Evolutionary conservation across 2,113 vertebrate genomes (phyloP).

Genomic region (Smithornis capensis): DNA sequence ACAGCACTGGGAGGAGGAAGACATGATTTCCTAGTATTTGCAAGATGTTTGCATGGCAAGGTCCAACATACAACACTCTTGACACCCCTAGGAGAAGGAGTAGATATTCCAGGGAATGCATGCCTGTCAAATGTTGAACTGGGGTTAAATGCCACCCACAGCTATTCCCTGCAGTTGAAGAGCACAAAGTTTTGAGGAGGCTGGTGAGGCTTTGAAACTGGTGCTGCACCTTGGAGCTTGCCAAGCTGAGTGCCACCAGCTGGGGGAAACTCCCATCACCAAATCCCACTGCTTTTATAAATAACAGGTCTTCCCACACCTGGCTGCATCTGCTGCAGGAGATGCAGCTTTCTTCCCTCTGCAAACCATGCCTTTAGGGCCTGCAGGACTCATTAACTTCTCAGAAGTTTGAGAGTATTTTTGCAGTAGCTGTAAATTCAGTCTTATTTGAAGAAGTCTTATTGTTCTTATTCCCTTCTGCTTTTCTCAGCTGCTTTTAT

Average conservation of each 20-base stretch:
- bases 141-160: background rate
- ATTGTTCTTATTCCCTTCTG: background rate
- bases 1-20: background rate
- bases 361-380: background rate
- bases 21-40: accelerated
- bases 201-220: background rate
- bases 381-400: background rate
- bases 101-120: background rate
- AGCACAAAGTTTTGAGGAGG: background rate
- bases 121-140: accelerated
- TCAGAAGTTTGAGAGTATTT: background rate
- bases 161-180: background rate
- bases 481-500: background rate
- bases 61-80: background rate
- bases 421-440: background rate
- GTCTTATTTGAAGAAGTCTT: background rate
- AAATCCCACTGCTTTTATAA: background rate
- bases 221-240: background rate
- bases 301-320: background rate
- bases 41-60: accelerated
- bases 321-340: background rate
- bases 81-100: background rate
- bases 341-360: background rate
- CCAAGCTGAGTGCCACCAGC: background rate
- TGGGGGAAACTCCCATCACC: background rate